Conservation (phyloP, 2,797 vertebrate species). For the Thunnus albacares region DNA sequence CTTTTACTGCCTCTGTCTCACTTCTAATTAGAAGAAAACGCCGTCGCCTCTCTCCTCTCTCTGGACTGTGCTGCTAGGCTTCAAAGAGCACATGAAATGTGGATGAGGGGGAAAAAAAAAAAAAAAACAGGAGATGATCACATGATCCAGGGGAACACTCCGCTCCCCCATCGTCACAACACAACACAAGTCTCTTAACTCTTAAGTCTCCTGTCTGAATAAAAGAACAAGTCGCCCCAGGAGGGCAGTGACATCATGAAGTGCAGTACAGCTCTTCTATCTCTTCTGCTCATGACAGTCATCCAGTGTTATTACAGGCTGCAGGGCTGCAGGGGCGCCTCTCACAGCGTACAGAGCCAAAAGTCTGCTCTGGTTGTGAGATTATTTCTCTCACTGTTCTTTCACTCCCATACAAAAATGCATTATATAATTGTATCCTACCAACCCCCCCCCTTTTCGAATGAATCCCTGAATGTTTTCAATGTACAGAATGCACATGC, state of each 20-base stretch:
- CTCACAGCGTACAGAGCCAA: slow-evolving; percentile 35
- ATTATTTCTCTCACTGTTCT: slow-evolving; percentile 45
- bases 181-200: slow-evolving; percentile 36
- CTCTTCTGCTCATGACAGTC: slow-evolving; percentile 46
- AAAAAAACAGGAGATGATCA: slow-evolving; percentile 46
- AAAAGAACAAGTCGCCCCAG: slow-evolving; percentile 48
- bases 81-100: slow-evolving; percentile 60
- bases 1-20: slow-evolving; percentile 77
- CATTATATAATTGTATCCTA: slow-evolving; percentile 38
- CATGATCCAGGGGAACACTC: slow-evolving; percentile 42
- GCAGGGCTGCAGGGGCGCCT: slow-evolving; percentile 41
- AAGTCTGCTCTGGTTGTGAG: slow-evolving; percentile 32
- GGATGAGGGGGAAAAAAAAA: not conserved
- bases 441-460: slow-evolving; percentile 9
- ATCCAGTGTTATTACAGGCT: slow-evolving; percentile 45
- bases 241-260: slow-evolving; percentile 52
- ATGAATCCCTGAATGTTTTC: slow-evolving; percentile 4
- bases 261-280: slow-evolving; percentile 42
- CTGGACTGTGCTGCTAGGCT: slow-evolving; percentile 33
- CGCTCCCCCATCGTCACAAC: slow-evolving; percentile 20
- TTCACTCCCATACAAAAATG: slow-evolving; percentile 35
- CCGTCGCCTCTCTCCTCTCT: slow-evolving; percentile 49
- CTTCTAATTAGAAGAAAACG: slow-evolving; percentile 76
- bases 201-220: slow-evolving; percentile 28
- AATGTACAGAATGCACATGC: not conserved